Base-by-base conservation (phyloP, 2,888 invertebrate genomes). In the Tachina lurida region DNA sequence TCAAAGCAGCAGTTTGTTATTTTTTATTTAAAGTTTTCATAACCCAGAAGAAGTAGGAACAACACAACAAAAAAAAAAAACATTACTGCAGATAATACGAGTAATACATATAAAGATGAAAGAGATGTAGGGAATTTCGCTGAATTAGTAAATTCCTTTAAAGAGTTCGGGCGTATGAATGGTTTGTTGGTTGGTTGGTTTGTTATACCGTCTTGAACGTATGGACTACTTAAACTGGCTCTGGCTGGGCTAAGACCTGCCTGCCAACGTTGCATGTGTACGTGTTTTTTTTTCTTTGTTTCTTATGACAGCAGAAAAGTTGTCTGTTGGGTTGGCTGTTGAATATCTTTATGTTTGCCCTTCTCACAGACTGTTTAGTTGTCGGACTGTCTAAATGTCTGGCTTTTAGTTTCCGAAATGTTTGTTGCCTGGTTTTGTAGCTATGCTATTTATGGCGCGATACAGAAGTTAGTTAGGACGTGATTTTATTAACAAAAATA, bases 131-230 rank as follows among this genome's bases (percentile, higher is more conserved):
- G 79, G 86, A 83, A 86, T 86, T 86, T 86, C 73, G 86, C 79
- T 86, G 79, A 86, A 83, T 86, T 83, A 83, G 86, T 83, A 52
- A 86, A 86, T 86, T 86, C 86, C 83, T 83, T 83, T 68, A 76
- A 86, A 82, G 76, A 86, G 79, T 73, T 86, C 31, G 43, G 15
- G 43, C 58, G 39, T 39, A 67, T 41, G 47, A 56, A 71, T 58
- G 60, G 71, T 65, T 67, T 15, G 45, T 22, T 31, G 76, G 45
- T 22, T 31, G 76, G 71, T 49, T 62, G 60, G 52, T 71, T 9
- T 22, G 62, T 43, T 63, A 15, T 58, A 10, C 15, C 12, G 56
- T 47, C 45, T 58, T 41, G 52, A 77, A 47, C 49, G 12, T 47
- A 65, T n/a, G 49, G 45, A 65, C 63, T 39, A 52, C 49, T 31